Conservation (phyloP, 2,797 vertebrate species). For the Danio aesculapii region DNA sequence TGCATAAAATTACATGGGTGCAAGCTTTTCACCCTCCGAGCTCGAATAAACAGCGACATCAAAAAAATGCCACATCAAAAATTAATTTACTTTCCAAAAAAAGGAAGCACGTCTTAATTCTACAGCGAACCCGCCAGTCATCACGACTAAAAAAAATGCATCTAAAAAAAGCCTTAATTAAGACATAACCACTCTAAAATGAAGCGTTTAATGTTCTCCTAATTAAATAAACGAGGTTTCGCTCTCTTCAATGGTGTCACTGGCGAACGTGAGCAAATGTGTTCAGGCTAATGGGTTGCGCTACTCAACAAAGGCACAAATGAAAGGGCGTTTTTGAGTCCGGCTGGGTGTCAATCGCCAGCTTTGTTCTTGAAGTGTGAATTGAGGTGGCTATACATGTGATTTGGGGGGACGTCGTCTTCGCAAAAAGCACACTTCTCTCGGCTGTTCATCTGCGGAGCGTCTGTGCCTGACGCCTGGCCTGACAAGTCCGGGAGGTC, state of each 20-base stretch:
- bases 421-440: conserved; percentile 93
- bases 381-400: conserved; percentile 95
- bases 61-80: conserved; percentile 4
- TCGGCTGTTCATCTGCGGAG: conserved; percentile 76
- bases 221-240: conserved; percentile 77
- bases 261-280: conserved; percentile 41
- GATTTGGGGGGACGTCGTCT: conserved; percentile 88
- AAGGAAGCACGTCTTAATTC: conserved; percentile 77
- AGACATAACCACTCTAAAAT: conserved; percentile 58
- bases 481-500: conserved; percentile 78
- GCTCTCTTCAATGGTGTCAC: conserved; percentile 38
- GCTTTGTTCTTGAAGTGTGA: conserved; percentile 90
- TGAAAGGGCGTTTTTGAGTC: conserved; percentile 64
- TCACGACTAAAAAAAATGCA: conserved; percentile 62
- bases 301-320: conserved; percentile 60
- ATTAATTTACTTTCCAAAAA: conserved; percentile 44
- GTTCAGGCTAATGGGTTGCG: conserved; percentile 23
- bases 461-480: conserved; percentile 69
- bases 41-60: not conserved
- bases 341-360: conserved; percentile 75
- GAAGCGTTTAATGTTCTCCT: conserved; percentile 77
- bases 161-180: conserved; percentile 39
- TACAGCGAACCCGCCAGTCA: conserved; percentile 65
- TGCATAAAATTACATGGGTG: not conserved
- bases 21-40: not conserved